Evolutionary conservation across 1,140 invertebrate genomes (phyloP), one percentile per base, ranked within the genome.

Genomic region (Potamilus streckersoni): DNA sequence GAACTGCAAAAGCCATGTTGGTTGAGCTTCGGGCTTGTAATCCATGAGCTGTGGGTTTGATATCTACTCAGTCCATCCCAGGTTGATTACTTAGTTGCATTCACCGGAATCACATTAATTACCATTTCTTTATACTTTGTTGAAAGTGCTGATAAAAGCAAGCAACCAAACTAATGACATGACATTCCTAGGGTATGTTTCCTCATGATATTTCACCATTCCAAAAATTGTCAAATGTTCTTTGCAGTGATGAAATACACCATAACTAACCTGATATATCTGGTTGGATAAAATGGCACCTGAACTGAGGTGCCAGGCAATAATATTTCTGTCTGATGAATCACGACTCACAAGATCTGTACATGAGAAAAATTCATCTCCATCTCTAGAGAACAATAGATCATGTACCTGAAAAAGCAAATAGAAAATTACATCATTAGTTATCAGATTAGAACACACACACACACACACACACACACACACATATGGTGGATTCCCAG

Each of bases 271-370:
- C 78, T 90, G 87, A 78, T 85, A 91, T 57, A 91, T 90, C 79
- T 91, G 90, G 69, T 91, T 90, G 16, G 90, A 91, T 15, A 91
- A 69, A 17, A 89, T 79, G 66, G 85, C 83, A 15, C 84, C 84
- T 59, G 83, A 80, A 6, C 69, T 75, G 70, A 87, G 86, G 79
- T 91, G 88, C 90, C 90, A 91, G 2, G 85, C 89, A 87, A 91
- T 90, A 19, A 91, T 86, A 59, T 84, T 89, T 66, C 88, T 82
- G 74, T 91, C 90, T 11, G 89, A 83, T 17, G 89, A 90, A 78
- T 91, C 90, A 56, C 84, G 78, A 23, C 82, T 83, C 13, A 91
- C 84, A 16, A 89, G 62, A 67, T 87, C 87, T 68, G 83, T 78
- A 69, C 82, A 86, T n/a, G 83, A 84, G 23, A 89, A 82, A 64